Evolutionary conservation across 1,140 invertebrate genomes (phyloP).

Genomic region (Sminthurinus signatus): DNA sequence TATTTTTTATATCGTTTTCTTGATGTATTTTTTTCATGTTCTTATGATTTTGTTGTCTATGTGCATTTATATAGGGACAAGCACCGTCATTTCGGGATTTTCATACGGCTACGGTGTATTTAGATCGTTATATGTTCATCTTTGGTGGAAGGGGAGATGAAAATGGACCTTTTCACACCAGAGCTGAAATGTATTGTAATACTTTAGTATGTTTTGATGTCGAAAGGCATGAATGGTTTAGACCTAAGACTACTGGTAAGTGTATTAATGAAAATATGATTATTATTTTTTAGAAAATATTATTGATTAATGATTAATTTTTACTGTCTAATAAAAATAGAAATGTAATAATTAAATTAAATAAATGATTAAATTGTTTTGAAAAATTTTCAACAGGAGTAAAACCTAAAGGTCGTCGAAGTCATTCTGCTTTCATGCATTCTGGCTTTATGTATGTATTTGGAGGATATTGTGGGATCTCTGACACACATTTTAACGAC

Average conservation of each 20-base stretch:
- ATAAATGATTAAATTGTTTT: too few relatives aligned
- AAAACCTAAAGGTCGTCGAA: constrained; percentile 62
- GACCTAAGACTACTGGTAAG: constrained; percentile 52
- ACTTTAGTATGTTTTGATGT: constrained; percentile 70
- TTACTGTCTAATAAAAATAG: too few relatives aligned
- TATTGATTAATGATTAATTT: too few relatives aligned
- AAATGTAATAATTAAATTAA: too few relatives aligned
- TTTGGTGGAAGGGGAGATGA: constrained; percentile 75
- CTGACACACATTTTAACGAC: constrained; percentile 72
- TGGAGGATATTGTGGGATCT: constrained; percentile 74
- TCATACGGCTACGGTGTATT: constrained; percentile 64
- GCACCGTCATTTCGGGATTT: constrained; percentile 74
- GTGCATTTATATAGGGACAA: constrained; percentile 45
- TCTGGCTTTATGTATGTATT: constrained; percentile 64
- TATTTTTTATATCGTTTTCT: too few relatives aligned
- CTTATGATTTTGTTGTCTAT: too few relatives aligned
- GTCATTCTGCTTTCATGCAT: constrained; percentile 77
- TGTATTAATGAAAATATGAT: too few relatives aligned
- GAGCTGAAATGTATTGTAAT: constrained; percentile 69
- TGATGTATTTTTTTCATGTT: too few relatives aligned
- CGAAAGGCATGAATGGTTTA: constrained; percentile 59
- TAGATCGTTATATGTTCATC: constrained; percentile 53
- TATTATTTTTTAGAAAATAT: too few relatives aligned
- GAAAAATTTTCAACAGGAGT: too few relatives aligned
- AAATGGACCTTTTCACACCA: constrained; percentile 56